These are phyloP conservation scores for Laticauda colubrina DNA, from an alignment of 2,113 vertebrate species.

Conservation along the genomic window DNA sequence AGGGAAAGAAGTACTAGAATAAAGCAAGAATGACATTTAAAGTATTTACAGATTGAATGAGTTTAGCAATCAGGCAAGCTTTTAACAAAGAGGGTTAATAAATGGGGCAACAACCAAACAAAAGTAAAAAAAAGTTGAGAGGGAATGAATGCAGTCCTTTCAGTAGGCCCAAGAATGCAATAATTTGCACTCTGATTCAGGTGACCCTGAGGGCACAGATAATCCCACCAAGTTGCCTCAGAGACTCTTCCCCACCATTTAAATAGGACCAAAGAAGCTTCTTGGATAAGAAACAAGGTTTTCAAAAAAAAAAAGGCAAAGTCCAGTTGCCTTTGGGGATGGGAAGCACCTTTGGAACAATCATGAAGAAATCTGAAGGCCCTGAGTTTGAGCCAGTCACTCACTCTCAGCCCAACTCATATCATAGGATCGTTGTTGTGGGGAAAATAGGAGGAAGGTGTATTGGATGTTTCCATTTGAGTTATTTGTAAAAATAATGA, in stretches of 20 bases:
- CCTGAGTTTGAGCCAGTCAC: not conserved
- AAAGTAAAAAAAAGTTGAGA: not conserved
- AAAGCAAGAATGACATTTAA: not conserved
- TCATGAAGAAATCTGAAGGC: not conserved
- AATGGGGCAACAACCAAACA: not conserved
- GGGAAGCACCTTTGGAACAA: no score
- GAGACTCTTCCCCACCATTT: not conserved
- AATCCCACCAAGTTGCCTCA: not conserved
- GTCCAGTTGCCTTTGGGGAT: no score
- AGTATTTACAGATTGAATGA: not conserved
- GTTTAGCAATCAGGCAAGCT: not conserved
- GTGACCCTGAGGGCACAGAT: not conserved
- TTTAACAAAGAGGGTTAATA: not conserved
- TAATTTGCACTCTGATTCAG: not conserved
- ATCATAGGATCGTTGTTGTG: not conserved
- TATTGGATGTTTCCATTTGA: not conserved
- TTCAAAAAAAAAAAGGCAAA: no score
- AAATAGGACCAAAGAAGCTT: not conserved
- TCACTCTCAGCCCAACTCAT: not conserved
- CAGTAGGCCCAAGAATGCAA: not conserved
- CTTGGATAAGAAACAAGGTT: no score
- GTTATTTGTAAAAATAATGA: not conserved
- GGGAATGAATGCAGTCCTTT: not conserved
- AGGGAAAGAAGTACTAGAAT: not conserved
- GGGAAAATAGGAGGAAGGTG: not conserved